Evolutionary conservation across 1,140 invertebrate species (phyloP), one percentile per base, ranked within the genome.

Genomic region (Diuraphis noxia): DNA sequence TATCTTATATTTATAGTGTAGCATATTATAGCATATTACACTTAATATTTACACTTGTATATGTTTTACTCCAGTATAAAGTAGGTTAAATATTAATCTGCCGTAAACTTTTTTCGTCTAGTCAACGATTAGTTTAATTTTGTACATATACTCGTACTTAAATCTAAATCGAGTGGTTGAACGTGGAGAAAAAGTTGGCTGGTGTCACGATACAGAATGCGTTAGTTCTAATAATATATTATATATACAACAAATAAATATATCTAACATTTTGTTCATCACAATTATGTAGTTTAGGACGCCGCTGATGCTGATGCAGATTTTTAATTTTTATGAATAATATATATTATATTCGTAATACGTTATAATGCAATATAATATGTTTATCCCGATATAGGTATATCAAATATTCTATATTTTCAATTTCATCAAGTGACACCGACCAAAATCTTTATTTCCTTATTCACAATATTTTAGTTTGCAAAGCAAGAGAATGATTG

Each of bases 71-170:
- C 56, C 56, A 72, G 56, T 72, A n/a, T n/a, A 72, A 72, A 72
- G 56, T 72, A 72, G 56, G 56, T 72, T 72, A 72, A 72, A 72
- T 72, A 72, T 72, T 72, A 72, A 72, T 72, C n/a, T 72, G 34
- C 56, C 56, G 56, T n/a, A 72, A 0, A n/a, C 3, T 72, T n/a
- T 63, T 63, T n/a, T n/a, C 30, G 56, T 72, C 56, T 72, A 72
- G 56, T 72, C 56, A n/a, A 72, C 56, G 56, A 72, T 72, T 72
- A 72, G 56, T 72, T 72, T 72, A 72, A 72, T n/a, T 72, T n/a
- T 72, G 30, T 72, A 72, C 56, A n/a, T 72, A 63, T 72, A 72
- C n/a, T n/a, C n/a, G n/a, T n/a, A n/a, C 0, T 72, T 72, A n/a
- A 17, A 72, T 72, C 56, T 72, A 72, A 72, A 72, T 72, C n/a